These are phyloP conservation scores for Drosophila barbarae DNA, from an alignment of 2,888 invertebrate genomes.

Conservation along the genomic window DNA sequence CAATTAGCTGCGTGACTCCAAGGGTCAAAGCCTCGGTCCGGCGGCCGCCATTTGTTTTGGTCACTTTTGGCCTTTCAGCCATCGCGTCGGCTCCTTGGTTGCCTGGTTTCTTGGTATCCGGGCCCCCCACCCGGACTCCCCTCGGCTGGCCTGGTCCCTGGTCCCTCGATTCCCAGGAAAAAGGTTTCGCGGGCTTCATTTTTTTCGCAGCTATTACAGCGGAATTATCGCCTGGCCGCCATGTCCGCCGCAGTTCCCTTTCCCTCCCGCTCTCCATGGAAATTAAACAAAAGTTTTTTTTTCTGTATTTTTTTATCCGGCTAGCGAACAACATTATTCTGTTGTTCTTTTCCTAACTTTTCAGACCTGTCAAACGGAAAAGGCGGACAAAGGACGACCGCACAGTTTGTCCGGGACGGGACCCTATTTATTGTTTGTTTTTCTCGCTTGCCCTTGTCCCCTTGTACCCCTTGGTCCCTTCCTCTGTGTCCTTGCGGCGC, in stretches of 20 bases:
- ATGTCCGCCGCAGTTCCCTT: slow-evolving; percentile 4
- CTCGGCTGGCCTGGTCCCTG: neutral
- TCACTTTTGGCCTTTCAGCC: slow-evolving; percentile 42
- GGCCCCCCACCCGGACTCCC: neutral
- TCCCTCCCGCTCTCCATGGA: slow-evolving; percentile 36
- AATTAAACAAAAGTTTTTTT: slow-evolving; percentile 65
- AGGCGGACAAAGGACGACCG: slow-evolving; percentile 29
- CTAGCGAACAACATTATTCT: slow-evolving; percentile 44
- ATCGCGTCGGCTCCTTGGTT: slow-evolving; percentile 27
- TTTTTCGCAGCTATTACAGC: slow-evolving; percentile 68
- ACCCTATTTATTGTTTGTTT: slow-evolving; percentile 39
- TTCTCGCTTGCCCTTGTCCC: slow-evolving; percentile 9
- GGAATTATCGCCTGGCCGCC: slow-evolving; percentile 65
- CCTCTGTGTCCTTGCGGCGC: slow-evolving; percentile 5
- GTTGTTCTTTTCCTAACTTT: slow-evolving; percentile 42
- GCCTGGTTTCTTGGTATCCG: slow-evolving; percentile 14
- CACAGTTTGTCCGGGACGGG: slow-evolving; percentile 27
- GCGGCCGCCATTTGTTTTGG: slow-evolving; percentile 64
- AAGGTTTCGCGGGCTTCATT: slow-evolving; percentile 34
- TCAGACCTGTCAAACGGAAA: slow-evolving; percentile 38
- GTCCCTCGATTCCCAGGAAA: slow-evolving; percentile 17
- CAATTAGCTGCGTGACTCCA: slow-evolving; percentile 73
- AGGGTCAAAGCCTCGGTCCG: slow-evolving; percentile 56
- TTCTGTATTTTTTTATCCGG: slow-evolving; percentile 23
- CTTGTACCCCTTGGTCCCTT: neutral